phyloP scores from a whole-genome alignment of 64 coral and sea anemone genomes.

The Pocillopora verrucosa region DNA sequence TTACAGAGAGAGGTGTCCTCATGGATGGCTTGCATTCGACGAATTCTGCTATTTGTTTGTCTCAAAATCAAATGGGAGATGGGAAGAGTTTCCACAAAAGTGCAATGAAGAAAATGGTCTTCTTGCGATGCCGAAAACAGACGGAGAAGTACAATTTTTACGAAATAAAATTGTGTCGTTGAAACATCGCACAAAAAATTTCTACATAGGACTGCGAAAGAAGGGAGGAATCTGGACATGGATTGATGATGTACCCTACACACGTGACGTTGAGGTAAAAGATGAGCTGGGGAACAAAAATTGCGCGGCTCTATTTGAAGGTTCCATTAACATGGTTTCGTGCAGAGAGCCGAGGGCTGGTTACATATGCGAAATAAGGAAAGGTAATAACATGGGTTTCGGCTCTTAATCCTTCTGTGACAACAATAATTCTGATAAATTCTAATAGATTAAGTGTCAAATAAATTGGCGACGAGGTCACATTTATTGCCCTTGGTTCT shows the following conservation, averaged over 20 bases:
- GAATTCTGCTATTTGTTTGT: slow-evolving; percentile 78
- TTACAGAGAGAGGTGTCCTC: slow-evolving; percentile 56
- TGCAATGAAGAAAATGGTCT: slow-evolving; percentile 53
- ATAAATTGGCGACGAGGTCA: background rate
- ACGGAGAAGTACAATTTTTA: slow-evolving; percentile 59
- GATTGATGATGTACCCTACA: slow-evolving; percentile 59
- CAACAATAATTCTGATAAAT: background rate
- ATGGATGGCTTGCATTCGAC: slow-evolving; percentile 41
- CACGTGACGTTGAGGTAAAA: slow-evolving; percentile 16
- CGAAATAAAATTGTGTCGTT: slow-evolving; percentile 28
- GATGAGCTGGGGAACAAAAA: slow-evolving; percentile 15
- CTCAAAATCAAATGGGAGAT: slow-evolving; percentile 23
- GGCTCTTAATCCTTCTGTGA: background rate
- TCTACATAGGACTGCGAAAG: slow-evolving; percentile 63
- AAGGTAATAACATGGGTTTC: slow-evolving; percentile 39
- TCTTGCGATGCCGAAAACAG: slow-evolving; percentile 79
- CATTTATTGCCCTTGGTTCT: too few relatives aligned
- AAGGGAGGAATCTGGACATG: slow-evolving; percentile 54
- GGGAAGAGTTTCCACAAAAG: slow-evolving; percentile 54
- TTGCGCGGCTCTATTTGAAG: slow-evolving; percentile 59
- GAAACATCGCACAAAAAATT: slow-evolving; percentile 21
- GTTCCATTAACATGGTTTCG: slow-evolving; percentile 16
- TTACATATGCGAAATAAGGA: slow-evolving; percentile 74
- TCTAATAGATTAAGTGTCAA: background rate
- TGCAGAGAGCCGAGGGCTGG: slow-evolving; percentile 37